Base-by-base conservation (phyloP, 2,113 vertebrate genomes). In the Chloebia gouldiae region DNA sequence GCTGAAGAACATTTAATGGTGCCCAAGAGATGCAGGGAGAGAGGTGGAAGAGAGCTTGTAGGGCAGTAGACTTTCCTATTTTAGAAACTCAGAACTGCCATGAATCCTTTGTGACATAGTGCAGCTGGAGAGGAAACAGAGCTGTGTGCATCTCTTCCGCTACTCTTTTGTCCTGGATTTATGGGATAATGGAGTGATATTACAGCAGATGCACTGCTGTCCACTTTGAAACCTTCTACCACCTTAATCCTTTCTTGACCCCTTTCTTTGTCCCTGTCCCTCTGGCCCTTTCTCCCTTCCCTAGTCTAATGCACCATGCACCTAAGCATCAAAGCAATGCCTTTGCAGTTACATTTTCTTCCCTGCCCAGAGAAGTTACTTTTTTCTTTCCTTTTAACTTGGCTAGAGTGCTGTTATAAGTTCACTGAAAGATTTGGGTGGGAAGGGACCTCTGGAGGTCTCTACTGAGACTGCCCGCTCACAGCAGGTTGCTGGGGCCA, bases 161-260 rank as follows among this genome's bases (percentile, higher is more conserved):
- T 78, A 75, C 24, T 30, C 56, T 90, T 78, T 78, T 44, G 8
- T 91, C 50, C 68, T 40, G 47, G 24, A 81, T 64, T 82, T 66
- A 42, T 1, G 1, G 27, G 54, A 11, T 39, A 61, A 39, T 0
- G 1, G 22, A 68, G 22, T 15, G 20, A 15, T 50, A 57, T 30
- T 59, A 47, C 37, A 77, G 60, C 11, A 85, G 25, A 69, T 22
- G 3, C 39, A 16, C 56, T 60, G 37, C 71, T 79, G 44, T 33
- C 33, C 24, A 20, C 72, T 79, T 85, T 40, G 40, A 47, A 39
- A 59, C 21, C 31, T 54, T 57, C 25, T 27, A 85, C 27, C 31
- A 33, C 33, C 17, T 93, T 63, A 39, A 24, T 60, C 35, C 28
- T 73, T 53, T 37, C 54, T 89, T 47, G 50, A 56, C 6, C 9